Conservation (phyloP, 2,888 invertebrate species). For the Megastigmus dorsalis region DNA sequence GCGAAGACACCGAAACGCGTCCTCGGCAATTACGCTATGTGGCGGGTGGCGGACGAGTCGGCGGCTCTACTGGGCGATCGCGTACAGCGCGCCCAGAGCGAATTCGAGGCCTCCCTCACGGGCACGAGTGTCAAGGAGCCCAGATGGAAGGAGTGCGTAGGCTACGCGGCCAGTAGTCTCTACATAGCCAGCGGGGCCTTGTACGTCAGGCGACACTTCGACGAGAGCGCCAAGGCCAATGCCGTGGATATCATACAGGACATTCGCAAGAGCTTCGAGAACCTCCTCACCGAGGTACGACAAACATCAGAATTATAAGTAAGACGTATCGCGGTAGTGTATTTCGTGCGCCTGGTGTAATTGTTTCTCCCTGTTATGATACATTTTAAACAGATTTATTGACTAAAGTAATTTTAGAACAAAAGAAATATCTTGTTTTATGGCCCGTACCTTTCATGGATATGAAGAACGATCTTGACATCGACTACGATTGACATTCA, state of each 20-base stretch:
- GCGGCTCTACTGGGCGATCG: background rate
- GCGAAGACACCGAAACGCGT: slow-evolving; percentile 78
- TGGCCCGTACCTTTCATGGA: too few relatives aligned
- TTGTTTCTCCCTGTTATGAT: too few relatives aligned
- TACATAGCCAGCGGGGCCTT: slow-evolving; percentile 86
- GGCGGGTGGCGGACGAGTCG: slow-evolving; percentile 75
- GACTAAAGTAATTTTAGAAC: too few relatives aligned
- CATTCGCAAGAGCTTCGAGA: slow-evolving; percentile 87
- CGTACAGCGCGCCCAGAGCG: background rate
- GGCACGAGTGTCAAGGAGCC: slow-evolving; percentile 89
- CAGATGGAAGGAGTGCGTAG: slow-evolving; percentile 94
- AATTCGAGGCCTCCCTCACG: slow-evolving; percentile 79
- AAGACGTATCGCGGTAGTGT: too few relatives aligned
- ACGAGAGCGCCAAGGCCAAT: slow-evolving; percentile 86
- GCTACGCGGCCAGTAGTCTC: slow-evolving; percentile 85
- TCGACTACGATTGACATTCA: too few relatives aligned
- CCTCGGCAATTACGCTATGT: slow-evolving; percentile 93
- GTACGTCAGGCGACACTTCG: slow-evolving; percentile 90
- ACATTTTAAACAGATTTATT: too few relatives aligned
- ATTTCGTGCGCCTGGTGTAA: too few relatives aligned
- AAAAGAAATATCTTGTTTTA: too few relatives aligned
- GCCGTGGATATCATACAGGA: slow-evolving; percentile 91
- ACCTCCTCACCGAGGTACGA: slow-evolving; percentile 81
- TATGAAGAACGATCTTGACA: too few relatives aligned
- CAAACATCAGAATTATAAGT: too few relatives aligned